Conservation (phyloP, 2,797 vertebrate genomes). For the Anguilla pacifica region DNA sequence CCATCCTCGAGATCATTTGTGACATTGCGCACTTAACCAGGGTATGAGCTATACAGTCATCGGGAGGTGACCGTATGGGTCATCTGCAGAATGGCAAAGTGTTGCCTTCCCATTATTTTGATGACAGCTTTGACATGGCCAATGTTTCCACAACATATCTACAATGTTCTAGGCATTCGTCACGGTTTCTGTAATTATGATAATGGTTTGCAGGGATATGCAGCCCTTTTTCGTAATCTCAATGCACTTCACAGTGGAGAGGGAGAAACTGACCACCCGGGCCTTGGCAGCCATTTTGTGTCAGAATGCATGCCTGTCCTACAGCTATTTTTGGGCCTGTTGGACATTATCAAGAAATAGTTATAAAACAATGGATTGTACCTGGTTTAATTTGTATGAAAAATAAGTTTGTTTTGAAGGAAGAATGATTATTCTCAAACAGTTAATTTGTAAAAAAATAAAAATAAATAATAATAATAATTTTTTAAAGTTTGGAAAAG, state of each 20-base stretch:
- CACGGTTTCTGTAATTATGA: not conserved
- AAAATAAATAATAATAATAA: conserved; percentile 64
- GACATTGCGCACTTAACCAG: not conserved
- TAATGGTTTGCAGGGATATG: not conserved
- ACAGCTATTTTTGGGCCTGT: not conserved
- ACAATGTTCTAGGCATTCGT: not conserved
- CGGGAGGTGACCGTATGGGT: not conserved
- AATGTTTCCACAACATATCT: not conserved
- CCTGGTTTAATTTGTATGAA: not conserved
- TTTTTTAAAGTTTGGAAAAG: conserved; percentile 74
- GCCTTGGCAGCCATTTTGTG: not conserved
- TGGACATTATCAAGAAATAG: not conserved
- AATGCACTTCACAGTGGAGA: not conserved
- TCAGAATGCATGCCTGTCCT: not conserved
- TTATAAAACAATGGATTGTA: not conserved
- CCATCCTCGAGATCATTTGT: not conserved
- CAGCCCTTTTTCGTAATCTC: not conserved
- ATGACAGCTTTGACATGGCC: not conserved
- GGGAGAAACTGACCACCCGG: not conserved
- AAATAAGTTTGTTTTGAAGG: conserved; percentile 51
- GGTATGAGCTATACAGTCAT: not conserved
- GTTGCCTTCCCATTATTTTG: not conserved
- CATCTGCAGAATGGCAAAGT: not conserved
- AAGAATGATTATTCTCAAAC: conserved; percentile 50
- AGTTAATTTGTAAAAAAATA: conserved; percentile 32